Percentiles rank a stretch among this genome's conserved stretches.
phyloP scores from a whole-genome alignment of 2,888 invertebrate species.

The Acanthosepion esculentum region DNA sequence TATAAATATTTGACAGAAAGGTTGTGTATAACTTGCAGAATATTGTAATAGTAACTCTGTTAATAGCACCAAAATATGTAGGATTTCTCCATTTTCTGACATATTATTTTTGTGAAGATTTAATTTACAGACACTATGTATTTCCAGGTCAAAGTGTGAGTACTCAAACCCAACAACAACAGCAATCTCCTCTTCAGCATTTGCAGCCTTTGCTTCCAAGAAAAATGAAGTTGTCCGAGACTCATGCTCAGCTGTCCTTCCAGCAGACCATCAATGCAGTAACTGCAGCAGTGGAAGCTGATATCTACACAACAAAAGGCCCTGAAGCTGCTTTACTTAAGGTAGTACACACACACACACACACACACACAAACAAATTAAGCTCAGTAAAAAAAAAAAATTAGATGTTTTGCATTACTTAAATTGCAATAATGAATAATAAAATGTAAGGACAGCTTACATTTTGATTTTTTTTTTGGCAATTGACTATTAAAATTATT shows the following conservation, averaged over 20 bases:
- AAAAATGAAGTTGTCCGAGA: conserved; percentile 46
- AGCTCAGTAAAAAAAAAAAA: too few relatives aligned
- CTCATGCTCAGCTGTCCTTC: conserved; percentile 62
- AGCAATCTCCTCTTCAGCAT: conserved; percentile 46
- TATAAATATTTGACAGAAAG: too few relatives aligned
- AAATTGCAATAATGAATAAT: too few relatives aligned
- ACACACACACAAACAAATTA: too few relatives aligned
- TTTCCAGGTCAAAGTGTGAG: conserved; percentile 51
- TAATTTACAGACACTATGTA: not conserved
- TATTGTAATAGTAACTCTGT: not conserved
- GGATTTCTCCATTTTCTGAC: too few relatives aligned
- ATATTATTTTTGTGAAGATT: too few relatives aligned
- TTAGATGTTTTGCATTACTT: too few relatives aligned
- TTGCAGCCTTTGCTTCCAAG: conserved; percentile 42
- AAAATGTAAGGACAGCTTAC: too few relatives aligned
- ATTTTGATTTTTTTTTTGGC: too few relatives aligned
- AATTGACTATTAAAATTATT: too few relatives aligned
- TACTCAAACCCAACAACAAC: conserved; percentile 53
- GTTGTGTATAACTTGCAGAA: not conserved
- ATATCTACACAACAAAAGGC: conserved; percentile 54
- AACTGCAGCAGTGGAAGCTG: conserved; percentile 54
- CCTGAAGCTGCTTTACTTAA: conserved; percentile 52
- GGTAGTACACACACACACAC: conserved; percentile 51
- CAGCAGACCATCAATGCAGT: conserved; percentile 59
- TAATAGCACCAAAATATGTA: too few relatives aligned